Percentiles rank a stretch among this genome's conserved stretches.
phyloP scores from a whole-genome alignment of 2,888 invertebrate species.

The Acanthosepion lycidas region DNA sequence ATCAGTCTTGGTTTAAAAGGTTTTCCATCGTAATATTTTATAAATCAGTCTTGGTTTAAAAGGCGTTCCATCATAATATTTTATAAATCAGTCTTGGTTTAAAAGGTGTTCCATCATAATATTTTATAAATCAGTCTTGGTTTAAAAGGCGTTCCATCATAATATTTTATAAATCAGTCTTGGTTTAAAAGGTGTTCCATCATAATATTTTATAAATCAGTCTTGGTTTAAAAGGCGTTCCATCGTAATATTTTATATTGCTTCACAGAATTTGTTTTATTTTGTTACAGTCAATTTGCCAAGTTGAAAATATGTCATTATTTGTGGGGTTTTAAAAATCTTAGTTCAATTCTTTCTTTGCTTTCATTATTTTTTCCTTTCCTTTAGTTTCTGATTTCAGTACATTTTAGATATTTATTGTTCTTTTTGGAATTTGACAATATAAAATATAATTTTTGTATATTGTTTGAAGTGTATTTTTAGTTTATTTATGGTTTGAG shows the following conservation, averaged over 20 bases:
- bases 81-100: neutral
- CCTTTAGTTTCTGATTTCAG: no score
- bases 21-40: neutral
- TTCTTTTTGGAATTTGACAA: no score
- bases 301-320: neutral
- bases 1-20: neutral
- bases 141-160: neutral
- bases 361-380: neutral
- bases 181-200: neutral
- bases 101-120: neutral
- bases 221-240: neutral
- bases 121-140: neutral
- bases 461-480: neutral
- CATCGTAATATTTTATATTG: neutral
- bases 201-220: neutral
- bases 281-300: neutral
- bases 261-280: neutral
- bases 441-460: neutral
- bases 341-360: neutral
- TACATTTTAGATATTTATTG: no score
- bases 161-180: neutral
- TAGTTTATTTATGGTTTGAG: neutral
- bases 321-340: neutral
- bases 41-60: neutral
- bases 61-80: neutral